phyloP scores from a whole-genome alignment of 2,113 vertebrate species.

The Copsychus sechellarum region DNA sequence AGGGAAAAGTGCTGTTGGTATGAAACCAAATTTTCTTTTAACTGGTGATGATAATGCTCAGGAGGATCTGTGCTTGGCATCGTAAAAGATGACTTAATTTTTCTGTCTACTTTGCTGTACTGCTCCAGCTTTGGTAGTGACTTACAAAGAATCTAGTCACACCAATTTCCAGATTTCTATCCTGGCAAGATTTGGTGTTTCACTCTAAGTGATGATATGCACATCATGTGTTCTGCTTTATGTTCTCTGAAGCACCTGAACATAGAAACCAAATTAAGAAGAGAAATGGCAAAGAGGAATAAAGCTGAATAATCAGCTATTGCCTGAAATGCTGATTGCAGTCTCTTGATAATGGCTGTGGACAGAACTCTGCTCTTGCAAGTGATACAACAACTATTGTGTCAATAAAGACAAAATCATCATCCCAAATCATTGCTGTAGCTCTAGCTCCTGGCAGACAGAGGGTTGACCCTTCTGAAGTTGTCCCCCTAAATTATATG shows the following conservation, averaged over 20 bases:
- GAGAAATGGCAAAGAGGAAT: not conserved
- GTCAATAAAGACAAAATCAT: not conserved
- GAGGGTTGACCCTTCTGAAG: not conserved
- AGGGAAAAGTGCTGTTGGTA: not conserved
- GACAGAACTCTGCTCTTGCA: not conserved
- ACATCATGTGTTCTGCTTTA: not conserved
- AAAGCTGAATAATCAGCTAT: not conserved
- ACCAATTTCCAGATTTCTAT: not conserved
- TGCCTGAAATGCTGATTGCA: not conserved
- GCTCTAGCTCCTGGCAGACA: not conserved
- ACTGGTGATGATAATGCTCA: not conserved
- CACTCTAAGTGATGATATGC: not conserved
- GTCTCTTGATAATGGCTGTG: not conserved
- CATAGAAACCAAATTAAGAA: not conserved
- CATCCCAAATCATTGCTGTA: not conserved
- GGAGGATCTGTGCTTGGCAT: not conserved
- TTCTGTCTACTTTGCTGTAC: not conserved
- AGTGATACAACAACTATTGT: not conserved
- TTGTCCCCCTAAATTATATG: not conserved
- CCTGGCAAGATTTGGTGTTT: not conserved
- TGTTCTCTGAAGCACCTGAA: not conserved
- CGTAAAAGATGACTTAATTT: not conserved
- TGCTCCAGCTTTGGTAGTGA: not conserved
- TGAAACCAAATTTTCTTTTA: not conserved
- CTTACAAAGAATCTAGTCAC: not conserved